Percentiles rank a stretch among this genome's conserved stretches.
Conservation (phyloP, 1,140 invertebrate species). For the Mycetomoellerius zeteki region DNA sequence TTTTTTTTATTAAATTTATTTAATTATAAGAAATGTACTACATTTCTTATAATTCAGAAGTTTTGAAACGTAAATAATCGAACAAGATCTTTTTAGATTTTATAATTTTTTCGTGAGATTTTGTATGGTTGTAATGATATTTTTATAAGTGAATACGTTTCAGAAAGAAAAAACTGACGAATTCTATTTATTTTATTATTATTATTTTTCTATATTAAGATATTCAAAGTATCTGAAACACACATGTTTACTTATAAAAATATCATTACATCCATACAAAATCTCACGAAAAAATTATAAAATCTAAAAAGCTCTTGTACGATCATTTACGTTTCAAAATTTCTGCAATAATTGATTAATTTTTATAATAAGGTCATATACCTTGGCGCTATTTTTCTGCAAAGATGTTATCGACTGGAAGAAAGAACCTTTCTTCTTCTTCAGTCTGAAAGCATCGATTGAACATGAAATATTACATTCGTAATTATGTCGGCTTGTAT, state of each 20-base stretch:
- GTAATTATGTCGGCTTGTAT: neutral
- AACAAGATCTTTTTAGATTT: neutral
- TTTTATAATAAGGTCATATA: slow-evolving; percentile 80
- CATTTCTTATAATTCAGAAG: too few species aligned
- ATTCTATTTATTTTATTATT: neutral
- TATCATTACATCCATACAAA: neutral
- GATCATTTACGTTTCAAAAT: neutral
- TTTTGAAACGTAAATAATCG: neutral
- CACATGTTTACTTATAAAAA: neutral
- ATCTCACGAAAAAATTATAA: neutral
- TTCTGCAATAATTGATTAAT: neutral
- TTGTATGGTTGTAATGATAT: neutral
- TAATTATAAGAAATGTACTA: neutral
- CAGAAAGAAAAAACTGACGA: neutral
- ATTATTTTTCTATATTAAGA: neutral
- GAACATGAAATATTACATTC: slow-evolving; percentile 13
- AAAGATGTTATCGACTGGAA: slow-evolving; percentile 98
- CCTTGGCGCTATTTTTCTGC: slow-evolving; percentile 98
- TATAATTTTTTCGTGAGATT: neutral
- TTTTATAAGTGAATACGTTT: neutral
- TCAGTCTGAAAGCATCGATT: slow-evolving; percentile 90
- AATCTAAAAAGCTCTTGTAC: neutral
- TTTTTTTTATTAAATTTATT: neutral
- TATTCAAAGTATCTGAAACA: neutral
- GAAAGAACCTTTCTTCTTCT: slow-evolving; percentile 98